These are phyloP conservation scores for Suillia variegata DNA, from an alignment of 2,888 invertebrate species.

Conservation along the genomic window DNA sequence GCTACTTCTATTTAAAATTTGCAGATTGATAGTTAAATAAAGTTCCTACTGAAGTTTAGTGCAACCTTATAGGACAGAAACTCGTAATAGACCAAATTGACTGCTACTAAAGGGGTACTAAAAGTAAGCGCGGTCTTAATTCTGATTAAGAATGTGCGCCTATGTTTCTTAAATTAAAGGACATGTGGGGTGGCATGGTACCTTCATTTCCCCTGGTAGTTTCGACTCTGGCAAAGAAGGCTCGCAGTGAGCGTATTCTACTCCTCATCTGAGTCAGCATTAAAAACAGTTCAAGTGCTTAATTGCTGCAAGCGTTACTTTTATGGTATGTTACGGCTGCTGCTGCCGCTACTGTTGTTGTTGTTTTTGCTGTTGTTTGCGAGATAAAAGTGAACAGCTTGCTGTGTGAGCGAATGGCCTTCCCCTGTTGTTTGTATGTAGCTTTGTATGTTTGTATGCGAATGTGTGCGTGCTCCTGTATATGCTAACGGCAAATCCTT, in stretches of 20 bases:
- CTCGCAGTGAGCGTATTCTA: neutral
- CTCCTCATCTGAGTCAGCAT: neutral
- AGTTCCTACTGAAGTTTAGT: no score
- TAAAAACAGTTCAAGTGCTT: conserved; percentile 9
- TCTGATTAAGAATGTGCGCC: no score
- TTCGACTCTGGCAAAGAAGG: neutral
- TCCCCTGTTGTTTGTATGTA: conserved; percentile 14
- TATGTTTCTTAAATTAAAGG: no score
- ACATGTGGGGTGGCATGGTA: no score
- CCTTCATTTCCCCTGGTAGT: no score
- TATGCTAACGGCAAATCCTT: conserved; percentile 37
- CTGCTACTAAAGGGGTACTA: no score
- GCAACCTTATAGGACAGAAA: no score
- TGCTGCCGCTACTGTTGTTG: neutral
- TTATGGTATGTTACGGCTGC: neutral
- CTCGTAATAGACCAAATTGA: no score
- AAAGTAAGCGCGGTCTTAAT: no score
- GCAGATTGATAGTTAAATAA: no score
- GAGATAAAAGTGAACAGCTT: neutral
- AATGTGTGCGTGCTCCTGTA: conserved; percentile 11
- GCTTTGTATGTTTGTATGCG: conserved; percentile 25
- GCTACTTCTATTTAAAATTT: no score
- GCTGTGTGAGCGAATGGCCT: neutral
- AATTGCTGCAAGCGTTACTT: conserved; percentile 8
- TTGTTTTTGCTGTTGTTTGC: neutral